Percentiles rank a stretch among this genome's conserved stretches.
phyloP scores from a whole-genome alignment of 1,140 invertebrate genomes.

The Tetraneura akinire region DNA sequence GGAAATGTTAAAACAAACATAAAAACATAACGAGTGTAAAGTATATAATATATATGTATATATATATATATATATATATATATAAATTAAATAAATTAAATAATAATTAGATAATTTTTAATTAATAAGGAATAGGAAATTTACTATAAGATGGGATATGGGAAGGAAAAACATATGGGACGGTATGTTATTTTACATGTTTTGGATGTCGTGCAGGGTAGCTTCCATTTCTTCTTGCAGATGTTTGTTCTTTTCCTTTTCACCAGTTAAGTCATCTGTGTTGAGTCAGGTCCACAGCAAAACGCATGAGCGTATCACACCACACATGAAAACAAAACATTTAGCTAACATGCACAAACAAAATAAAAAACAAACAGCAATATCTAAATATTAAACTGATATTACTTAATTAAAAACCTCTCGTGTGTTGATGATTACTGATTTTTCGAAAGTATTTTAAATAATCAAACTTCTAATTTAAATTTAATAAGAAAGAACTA shows the following conservation, averaged over 20 bases:
- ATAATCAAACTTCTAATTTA: too few species aligned
- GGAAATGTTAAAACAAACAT: slow-evolving; percentile 42
- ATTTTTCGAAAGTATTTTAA: too few species aligned
- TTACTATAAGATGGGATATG: not conserved
- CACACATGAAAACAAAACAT: slow-evolving; percentile 55
- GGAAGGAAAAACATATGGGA: slow-evolving; percentile 17
- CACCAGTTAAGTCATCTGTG: slow-evolving; percentile 92
- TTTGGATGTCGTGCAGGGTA: slow-evolving; percentile 97
- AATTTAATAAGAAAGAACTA: too few species aligned
- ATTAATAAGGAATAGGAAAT: slow-evolving; percentile 34
- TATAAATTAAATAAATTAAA: slow-evolving; percentile 32
- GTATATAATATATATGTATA: not conserved
- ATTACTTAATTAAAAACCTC: too few species aligned
- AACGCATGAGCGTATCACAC: slow-evolving; percentile 52
- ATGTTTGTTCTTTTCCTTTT: slow-evolving; percentile 95
- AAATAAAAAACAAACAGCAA: slow-evolving; percentile 49
- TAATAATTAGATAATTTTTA: slow-evolving; percentile 34
- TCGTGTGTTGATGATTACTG: too few species aligned
- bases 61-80: not conserved
- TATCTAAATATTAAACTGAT: not conserved
- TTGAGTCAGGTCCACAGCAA: slow-evolving; percentile 30
- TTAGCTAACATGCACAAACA: slow-evolving; percentile 54
- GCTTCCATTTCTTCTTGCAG: slow-evolving; percentile 98
- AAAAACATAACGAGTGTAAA: slow-evolving; percentile 32
- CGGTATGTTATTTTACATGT: slow-evolving; percentile 76